Conservation (phyloP, 2,888 invertebrate genomes). For the Synanthedon tipuliformis region DNA sequence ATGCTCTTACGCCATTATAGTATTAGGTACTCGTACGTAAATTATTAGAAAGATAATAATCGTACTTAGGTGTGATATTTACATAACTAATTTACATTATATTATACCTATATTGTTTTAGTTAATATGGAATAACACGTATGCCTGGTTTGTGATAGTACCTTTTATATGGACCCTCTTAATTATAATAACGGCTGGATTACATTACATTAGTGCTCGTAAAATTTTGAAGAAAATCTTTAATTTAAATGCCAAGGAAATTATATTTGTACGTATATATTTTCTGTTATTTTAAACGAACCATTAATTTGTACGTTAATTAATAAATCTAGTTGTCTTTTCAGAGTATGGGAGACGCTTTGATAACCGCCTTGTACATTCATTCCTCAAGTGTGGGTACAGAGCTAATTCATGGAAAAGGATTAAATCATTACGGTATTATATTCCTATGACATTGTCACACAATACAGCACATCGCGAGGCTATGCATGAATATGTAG, state of each 20-base stretch:
- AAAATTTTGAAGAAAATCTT: conserved; percentile 26
- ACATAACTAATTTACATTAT: neutral
- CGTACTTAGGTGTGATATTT: neutral
- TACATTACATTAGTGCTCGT: conserved; percentile 16
- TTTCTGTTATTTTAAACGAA: neutral
- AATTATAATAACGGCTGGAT: conserved; percentile 20
- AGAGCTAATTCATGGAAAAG: conserved; percentile 54
- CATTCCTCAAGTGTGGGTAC: conserved; percentile 50
- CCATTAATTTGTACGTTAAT: neutral
- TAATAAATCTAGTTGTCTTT: conserved; percentile 2
- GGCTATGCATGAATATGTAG: neutral
- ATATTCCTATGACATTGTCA: too few species aligned
- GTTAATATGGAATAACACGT: conserved; percentile 51
- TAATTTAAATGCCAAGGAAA: conserved; percentile 30
- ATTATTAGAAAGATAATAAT: too few species aligned
- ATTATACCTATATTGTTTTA: too few species aligned
- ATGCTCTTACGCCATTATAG: too few species aligned
- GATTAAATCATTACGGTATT: conserved; percentile 49
- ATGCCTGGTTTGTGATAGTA: conserved; percentile 31
- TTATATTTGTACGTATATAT: conserved; percentile 29
- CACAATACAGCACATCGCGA: neutral
- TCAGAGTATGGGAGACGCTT: conserved; percentile 40
- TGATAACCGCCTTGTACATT: conserved; percentile 47
- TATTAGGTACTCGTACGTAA: too few species aligned
- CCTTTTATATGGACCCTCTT: conserved; percentile 40